Evolutionary conservation across 2,888 invertebrate genomes (phyloP), one percentile per base, ranked within the genome.

Genomic region (Cataglyphis altisquamis): DNA sequence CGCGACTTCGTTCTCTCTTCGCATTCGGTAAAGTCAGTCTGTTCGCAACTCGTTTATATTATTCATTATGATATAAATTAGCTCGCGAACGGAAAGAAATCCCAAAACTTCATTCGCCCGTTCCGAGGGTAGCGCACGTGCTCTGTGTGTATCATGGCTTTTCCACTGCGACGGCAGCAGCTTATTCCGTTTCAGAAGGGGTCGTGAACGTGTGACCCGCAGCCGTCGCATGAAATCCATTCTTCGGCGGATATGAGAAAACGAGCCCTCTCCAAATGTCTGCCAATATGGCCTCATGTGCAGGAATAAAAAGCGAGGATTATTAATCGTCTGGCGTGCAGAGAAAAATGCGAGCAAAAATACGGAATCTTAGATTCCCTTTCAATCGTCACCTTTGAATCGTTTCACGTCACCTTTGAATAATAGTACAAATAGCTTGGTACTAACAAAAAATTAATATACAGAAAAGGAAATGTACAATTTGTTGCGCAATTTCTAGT

Each of bases 161-260:
- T 83, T 72, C 84, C 84, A 72, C 67, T 64, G 12, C 45, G 52
- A 48, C 45, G 63, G 60, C 85, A 86, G 90, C 86, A 86, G 90
- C 87, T 90, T 90, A 90, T 86, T 83, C 88, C 64, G 84, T 83
- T 84, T 88, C 72, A 80, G 86, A 90, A 90, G 83, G 21, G 32
- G 82, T 84, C 82, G 78, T 25, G 85, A 90, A 84, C 90, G 86
- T 85, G 90, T 86, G 90, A 90, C 87, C 89, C 83, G 80, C 85
- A 74, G 80, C 73, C 72, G 82, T 80, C 80, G 45, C 77, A 66
- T 12, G 29, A 81, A 86, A 72, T 78, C 84, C 73, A 88, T 84
- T 84, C 77, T 83, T 83, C 67, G 83, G 36, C 77, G 77, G 68
- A 82, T 75, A 84, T 67, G 84, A 66, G 84, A 67, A 70, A 67